phyloP scores from a whole-genome alignment of 2,797 vertebrate genomes.

The Perodicticus potto region DNA sequence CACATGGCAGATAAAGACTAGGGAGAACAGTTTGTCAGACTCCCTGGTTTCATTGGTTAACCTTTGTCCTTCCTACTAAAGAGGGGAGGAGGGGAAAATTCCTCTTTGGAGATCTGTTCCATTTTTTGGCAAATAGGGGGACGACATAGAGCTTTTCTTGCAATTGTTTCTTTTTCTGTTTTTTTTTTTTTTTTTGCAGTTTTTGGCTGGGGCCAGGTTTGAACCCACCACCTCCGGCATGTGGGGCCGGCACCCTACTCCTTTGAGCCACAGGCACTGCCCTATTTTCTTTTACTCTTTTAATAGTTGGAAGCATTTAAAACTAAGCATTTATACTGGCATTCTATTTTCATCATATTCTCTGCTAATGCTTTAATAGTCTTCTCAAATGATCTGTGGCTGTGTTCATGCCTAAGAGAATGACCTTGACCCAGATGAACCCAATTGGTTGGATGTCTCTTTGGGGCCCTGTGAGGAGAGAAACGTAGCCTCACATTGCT shows the following conservation, averaged over 20 bases:
- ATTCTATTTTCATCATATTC: slow-evolving; percentile 22
- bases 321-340: neutral
- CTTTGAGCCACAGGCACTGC: too few relatives aligned
- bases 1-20: neutral
- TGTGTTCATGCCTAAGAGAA: neutral
- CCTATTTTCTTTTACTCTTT: neutral
- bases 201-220: too few relatives aligned
- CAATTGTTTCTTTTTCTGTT: too few relatives aligned
- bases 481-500: too few relatives aligned
- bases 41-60: neutral
- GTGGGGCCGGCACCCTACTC: too few relatives aligned
- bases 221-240: too few relatives aligned
- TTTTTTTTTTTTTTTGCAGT: too few relatives aligned
- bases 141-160: neutral
- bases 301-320: slow-evolving; percentile 40
- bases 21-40: too few relatives aligned
- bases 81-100: neutral
- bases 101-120: too few relatives aligned
- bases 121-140: neutral
- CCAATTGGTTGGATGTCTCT: neutral
- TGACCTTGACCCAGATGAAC: neutral
- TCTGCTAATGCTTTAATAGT: neutral
- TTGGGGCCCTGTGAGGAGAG: neutral
- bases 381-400: neutral
- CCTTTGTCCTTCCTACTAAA: neutral